Base-by-base conservation (phyloP, 2,797 vertebrate species). In the Lateolabrax maculatus region DNA sequence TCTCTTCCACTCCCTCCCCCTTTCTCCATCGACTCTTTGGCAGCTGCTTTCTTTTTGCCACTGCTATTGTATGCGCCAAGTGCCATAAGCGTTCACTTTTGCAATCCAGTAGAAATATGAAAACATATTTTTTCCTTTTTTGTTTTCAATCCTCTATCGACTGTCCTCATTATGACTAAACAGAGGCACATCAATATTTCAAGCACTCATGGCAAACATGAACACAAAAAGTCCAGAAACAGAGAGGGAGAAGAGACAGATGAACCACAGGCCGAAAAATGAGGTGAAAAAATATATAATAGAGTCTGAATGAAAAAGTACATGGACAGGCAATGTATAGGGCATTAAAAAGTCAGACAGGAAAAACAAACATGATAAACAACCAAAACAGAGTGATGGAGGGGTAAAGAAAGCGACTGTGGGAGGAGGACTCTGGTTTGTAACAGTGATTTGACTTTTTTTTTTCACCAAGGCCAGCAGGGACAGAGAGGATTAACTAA, bases 141-240 rank as follows among this genome's bases (percentile, higher is more conserved):
- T 13, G 29, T 41, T 79, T 85, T 65, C 66, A 70, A 70, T 73
- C 65, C 52, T 79, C 71, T 34, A 90, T 86, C 39, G 67, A 83
- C 84, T 60, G 64, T 56, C 65, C 77, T 87, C 71, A 73, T 91
- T 89, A 86, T 66, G 72, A 79, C 79, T 60, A 80, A 78, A 80
- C 51, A 21, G 70, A 71, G 29, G 69, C 76, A 36, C 84, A 77
- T 91, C 81, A 87, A 93, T 90, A 92, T 91, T 89, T 89, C 78
- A 88, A 64, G 66, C 78, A 72, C 78, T 79, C 60, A 18, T 48
- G 81, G 75, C 73, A 80, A 81, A 74, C 74, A 73, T 58, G 67
- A 75, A 39, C 69, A 75, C 74, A 81, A 79, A 84, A 66, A 74
- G 79, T 60, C 69, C 75, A 81, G 58, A 77, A 44, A 70, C 49